A percentile compares a stretch with the other conserved stretches of the same genome.
Evolutionary conservation across 2,888 invertebrate genomes (phyloP).

Genomic region (Xestia rhomboidea): DNA sequence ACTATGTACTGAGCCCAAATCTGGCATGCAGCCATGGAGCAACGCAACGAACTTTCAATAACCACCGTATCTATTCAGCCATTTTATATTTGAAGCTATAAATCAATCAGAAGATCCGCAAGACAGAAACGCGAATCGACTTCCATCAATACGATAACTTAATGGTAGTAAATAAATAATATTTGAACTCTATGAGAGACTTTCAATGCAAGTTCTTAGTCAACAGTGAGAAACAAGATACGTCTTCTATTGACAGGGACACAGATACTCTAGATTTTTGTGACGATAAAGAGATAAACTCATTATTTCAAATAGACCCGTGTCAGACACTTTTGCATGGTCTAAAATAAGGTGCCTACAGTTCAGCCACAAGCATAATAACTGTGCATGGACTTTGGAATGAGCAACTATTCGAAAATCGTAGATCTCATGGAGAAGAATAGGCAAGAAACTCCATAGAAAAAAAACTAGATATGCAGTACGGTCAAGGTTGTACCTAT

Average conservation of each 20-base stretch:
- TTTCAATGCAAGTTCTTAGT: not conserved
- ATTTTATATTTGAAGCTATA: slow-evolving; percentile 44
- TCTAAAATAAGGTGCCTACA: too few species aligned
- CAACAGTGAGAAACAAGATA: not conserved
- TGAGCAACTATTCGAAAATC: too few species aligned
- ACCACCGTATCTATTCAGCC: slow-evolving; percentile 19
- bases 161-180: slow-evolving; percentile 31
- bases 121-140: slow-evolving; percentile 26
- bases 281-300: not conserved
- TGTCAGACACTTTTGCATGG: too few species aligned
- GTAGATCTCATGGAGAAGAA: too few species aligned
- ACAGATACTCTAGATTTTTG: not conserved
- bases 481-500: not conserved
- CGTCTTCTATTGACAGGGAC: not conserved
- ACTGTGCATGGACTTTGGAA: too few species aligned
- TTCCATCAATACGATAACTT: slow-evolving; percentile 9
- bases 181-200: not conserved
- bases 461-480: slow-evolving; percentile 5
- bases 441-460: too few species aligned
- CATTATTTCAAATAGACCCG: too few species aligned
- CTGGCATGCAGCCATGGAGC: slow-evolving; percentile 36
- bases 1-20: not conserved
- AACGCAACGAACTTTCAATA: slow-evolving; percentile 16
- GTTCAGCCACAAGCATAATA: too few species aligned
- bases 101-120: slow-evolving; percentile 39